These are phyloP conservation scores for Ahaetulla prasina DNA, from an alignment of 2,113 vertebrate species.

Conservation along the genomic window DNA sequence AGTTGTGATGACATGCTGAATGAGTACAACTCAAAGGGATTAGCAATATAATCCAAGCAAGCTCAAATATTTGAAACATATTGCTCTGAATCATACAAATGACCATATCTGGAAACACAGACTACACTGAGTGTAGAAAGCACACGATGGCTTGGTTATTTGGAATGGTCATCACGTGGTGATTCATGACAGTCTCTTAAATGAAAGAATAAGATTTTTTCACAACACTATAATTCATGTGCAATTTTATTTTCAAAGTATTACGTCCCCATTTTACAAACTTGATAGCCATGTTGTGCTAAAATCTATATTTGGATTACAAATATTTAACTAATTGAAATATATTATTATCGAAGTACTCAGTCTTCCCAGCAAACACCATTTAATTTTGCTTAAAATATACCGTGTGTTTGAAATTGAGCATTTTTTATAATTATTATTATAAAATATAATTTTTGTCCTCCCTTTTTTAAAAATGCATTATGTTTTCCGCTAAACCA, in stretches of 20 bases:
- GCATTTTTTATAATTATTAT: neutral
- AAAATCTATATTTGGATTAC: neutral
- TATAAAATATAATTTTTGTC: neutral
- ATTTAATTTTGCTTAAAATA: neutral
- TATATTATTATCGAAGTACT: neutral
- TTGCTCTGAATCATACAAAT: neutral
- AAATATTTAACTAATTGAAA: neutral
- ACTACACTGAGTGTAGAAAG: neutral
- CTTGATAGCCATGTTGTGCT: rapidly evolving
- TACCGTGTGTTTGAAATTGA: neutral
- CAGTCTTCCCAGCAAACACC: neutral
- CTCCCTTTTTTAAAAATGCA: neutral
- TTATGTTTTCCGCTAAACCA: neutral
- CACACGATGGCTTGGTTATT: neutral
- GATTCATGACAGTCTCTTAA: neutral
- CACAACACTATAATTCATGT: neutral
- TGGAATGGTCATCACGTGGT: neutral
- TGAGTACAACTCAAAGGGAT: neutral
- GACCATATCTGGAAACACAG: neutral
- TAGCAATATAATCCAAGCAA: neutral
- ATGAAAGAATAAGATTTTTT: neutral
- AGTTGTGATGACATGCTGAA: neutral
- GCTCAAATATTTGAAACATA: neutral
- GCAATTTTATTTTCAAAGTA: neutral
- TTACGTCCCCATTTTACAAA: rapidly evolving